Percentiles rank a stretch among this genome's conserved stretches.
phyloP scores from a whole-genome alignment of 2,888 invertebrate genomes.

The Anticlea derivata region DNA sequence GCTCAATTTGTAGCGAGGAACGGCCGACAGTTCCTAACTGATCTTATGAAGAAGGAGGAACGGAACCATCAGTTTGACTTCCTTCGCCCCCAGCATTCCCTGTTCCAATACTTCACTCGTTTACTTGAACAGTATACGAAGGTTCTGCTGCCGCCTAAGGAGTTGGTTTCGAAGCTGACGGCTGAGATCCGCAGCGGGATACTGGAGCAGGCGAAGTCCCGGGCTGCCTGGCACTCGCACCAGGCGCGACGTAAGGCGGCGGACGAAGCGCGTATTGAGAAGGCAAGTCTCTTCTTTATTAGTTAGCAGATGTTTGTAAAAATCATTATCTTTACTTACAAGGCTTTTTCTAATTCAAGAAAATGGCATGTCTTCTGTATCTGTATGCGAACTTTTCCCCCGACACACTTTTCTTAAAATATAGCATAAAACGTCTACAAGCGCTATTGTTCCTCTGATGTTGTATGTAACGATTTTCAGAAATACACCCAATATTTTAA shows the following conservation, averaged over 20 bases:
- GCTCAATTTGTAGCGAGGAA: slow-evolving; percentile 99
- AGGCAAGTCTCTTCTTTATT: slow-evolving; percentile 47
- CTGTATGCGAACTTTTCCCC: too few relatives aligned
- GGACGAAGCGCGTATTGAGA: slow-evolving; percentile 97
- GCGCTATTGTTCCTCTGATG: too few relatives aligned
- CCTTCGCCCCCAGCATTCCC: slow-evolving; percentile 97
- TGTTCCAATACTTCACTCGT: slow-evolving; percentile 99
- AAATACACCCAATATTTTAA: too few relatives aligned
- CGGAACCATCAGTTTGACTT: slow-evolving; percentile 99
- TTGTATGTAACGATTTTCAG: too few relatives aligned
- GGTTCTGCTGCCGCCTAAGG: slow-evolving; percentile 97
- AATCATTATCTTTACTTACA: too few relatives aligned
- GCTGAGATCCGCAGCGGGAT: slow-evolving; percentile 89
- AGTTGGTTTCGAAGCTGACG: slow-evolving; percentile 90
- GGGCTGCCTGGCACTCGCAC: slow-evolving; percentile 98
- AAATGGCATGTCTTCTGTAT: too few relatives aligned
- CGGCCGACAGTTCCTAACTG: slow-evolving; percentile 98
- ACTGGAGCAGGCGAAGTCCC: slow-evolving; percentile 95
- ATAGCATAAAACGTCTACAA: too few relatives aligned
- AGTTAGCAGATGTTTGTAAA: not conserved
- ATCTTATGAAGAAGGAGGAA: slow-evolving; percentile 99
- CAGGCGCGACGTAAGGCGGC: slow-evolving; percentile 96
- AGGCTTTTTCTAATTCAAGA: too few relatives aligned
- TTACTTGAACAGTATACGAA: slow-evolving; percentile 99
- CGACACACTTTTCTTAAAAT: too few relatives aligned